A percentile compares a stretch with the other conserved stretches of the same genome.
phyloP scores from a whole-genome alignment of 2,113 vertebrate species.

The Neolamprologus brichardi region DNA sequence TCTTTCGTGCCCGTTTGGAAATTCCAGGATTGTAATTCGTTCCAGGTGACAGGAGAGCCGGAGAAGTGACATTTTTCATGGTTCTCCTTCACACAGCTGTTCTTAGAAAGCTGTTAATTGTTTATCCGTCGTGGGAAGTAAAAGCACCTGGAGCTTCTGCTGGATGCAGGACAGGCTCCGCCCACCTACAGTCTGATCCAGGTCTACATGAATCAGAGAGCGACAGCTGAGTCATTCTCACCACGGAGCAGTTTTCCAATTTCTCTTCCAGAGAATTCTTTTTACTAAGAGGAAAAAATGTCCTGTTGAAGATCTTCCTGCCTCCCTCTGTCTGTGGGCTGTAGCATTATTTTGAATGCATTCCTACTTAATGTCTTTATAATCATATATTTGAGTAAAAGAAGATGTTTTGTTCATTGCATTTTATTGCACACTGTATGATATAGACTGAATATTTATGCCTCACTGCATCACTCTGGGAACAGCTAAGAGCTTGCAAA shows the following conservation, averaged over 20 bases:
- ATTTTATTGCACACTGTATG: not conserved
- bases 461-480: not conserved
- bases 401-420: fast-evolving
- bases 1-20: not conserved
- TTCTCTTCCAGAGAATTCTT: not conserved
- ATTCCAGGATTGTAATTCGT: not conserved
- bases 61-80: not conserved
- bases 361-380: not conserved
- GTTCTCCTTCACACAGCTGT: not conserved
- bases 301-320: not conserved
- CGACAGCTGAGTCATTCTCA: not conserved
- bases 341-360: fast-evolving
- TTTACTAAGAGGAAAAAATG: not conserved
- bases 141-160: not conserved
- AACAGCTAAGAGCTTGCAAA: not conserved
- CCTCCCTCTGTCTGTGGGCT: not conserved
- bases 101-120: not conserved
- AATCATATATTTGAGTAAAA: not conserved
- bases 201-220: not conserved
- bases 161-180: not conserved
- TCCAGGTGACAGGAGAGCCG: not conserved
- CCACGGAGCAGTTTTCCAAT: not conserved
- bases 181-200: not conserved
- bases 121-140: not conserved
- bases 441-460: not conserved